These are phyloP conservation scores for Argynnis bischoffii DNA, from an alignment of 2,888 invertebrate species.

Conservation along the genomic window DNA sequence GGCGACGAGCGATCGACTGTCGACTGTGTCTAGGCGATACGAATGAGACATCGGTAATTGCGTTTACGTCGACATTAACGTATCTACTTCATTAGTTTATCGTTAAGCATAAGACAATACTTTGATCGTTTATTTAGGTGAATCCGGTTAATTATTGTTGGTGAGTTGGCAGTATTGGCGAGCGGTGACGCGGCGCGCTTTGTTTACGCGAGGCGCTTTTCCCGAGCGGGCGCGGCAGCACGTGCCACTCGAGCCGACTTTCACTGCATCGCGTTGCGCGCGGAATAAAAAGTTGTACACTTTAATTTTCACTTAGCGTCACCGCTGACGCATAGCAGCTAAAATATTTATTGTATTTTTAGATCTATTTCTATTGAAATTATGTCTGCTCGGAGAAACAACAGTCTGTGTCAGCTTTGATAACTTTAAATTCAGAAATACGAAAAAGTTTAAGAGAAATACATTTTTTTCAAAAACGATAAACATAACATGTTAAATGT, in stretches of 20 bases:
- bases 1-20: conserved; percentile 62
- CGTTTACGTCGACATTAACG: no score
- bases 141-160: not conserved
- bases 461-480: not conserved
- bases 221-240: conserved; percentile 40
- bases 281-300: conserved; percentile 41
- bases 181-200: conserved; percentile 9
- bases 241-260: conserved; percentile 53
- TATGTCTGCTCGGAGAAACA: no score
- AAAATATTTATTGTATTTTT: not conserved
- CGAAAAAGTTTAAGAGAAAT: not conserved
- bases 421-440: no score
- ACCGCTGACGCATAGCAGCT: conserved; percentile 8
- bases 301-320: conserved; percentile 34
- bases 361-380: not conserved
- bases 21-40: conserved; percentile 33
- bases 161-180: conserved; percentile 28
- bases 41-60: not conserved
- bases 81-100: no score
- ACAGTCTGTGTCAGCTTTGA: not conserved
- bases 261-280: conserved; percentile 52
- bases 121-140: not conserved
- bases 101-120: not conserved
- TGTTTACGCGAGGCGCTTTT: conserved; percentile 19
- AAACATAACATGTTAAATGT: not conserved